Percentiles rank a stretch among this genome's conserved stretches.
Conservation (phyloP, 2,113 vertebrate species). For the Xiphophorus hellerii region DNA sequence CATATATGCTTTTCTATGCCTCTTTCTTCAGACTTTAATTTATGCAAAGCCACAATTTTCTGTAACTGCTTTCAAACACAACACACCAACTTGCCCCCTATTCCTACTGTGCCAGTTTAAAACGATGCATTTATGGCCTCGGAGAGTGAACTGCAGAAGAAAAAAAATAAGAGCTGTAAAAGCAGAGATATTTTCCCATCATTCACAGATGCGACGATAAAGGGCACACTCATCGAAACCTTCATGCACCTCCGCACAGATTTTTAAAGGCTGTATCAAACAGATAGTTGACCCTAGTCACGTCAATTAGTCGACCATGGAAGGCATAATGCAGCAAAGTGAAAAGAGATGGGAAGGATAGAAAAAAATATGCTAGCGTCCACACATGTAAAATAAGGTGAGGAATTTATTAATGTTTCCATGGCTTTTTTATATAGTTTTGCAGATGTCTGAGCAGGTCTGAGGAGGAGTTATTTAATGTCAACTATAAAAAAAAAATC, state of each 20-base stretch:
- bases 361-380: not conserved
- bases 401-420: too few relatives aligned
- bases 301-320: not conserved
- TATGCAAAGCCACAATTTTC: not conserved
- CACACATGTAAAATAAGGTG: not conserved
- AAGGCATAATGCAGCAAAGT: not conserved
- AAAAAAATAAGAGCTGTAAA: not conserved
- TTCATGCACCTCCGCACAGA: not conserved
- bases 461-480: too few relatives aligned
- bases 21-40: slow-evolving; percentile 1
- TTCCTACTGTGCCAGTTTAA: not conserved
- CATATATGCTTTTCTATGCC: not conserved
- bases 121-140: not conserved
- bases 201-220: not conserved
- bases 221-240: not conserved
- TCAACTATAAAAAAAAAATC: too few relatives aligned
- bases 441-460: too few relatives aligned
- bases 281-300: not conserved
- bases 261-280: not conserved
- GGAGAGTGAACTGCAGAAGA: not conserved
- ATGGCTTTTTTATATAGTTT: too few relatives aligned
- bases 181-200: not conserved
- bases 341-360: not conserved
- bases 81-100: not conserved
- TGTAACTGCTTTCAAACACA: not conserved